Evolutionary conservation across 1,140 invertebrate species (phyloP).

Genomic region (Mycetomoellerius zeteki): DNA sequence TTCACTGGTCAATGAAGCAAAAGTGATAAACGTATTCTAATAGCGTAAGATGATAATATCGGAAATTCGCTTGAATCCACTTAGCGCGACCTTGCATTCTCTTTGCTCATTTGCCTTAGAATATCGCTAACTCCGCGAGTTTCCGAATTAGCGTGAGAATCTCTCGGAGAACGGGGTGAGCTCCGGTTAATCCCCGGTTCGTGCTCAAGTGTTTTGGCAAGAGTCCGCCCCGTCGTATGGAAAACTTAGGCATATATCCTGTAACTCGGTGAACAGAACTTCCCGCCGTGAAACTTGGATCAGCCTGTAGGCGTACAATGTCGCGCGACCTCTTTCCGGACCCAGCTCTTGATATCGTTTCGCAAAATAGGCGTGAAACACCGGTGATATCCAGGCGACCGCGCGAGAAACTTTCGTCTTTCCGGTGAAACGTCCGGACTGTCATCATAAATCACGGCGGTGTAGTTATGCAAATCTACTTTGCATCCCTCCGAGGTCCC

Average conservation of each 20-base stretch:
- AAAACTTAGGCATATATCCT: slow-evolving; percentile 23
- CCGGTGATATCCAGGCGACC: background rate
- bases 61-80: slow-evolving; percentile 2
- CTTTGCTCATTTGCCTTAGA: slow-evolving; percentile 33
- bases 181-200: slow-evolving; percentile 44
- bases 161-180: slow-evolving; percentile 47
- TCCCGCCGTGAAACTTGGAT: slow-evolving; percentile 31
- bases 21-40: background rate
- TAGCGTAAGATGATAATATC: background rate
- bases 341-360: slow-evolving; percentile 28
- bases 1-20: background rate
- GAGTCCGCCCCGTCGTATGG: background rate
- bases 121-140: slow-evolving; percentile 17
- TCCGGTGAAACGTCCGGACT: slow-evolving; percentile 62
- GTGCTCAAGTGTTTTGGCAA: slow-evolving; percentile 26
- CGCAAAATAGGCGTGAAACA: slow-evolving; percentile 48
- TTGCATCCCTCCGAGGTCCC: slow-evolving; percentile 38
- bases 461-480: slow-evolving; percentile 77
- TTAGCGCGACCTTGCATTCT: slow-evolving; percentile 34
- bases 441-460: slow-evolving; percentile 71
- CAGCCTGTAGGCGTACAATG: slow-evolving; percentile 7
- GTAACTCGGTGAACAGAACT: slow-evolving; percentile 22
- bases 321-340: background rate
- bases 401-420: slow-evolving; percentile 65
- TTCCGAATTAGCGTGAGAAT: slow-evolving; percentile 46